Conservation (phyloP, 2,888 invertebrate species). For the Eudiplozoon nipponicum region DNA sequence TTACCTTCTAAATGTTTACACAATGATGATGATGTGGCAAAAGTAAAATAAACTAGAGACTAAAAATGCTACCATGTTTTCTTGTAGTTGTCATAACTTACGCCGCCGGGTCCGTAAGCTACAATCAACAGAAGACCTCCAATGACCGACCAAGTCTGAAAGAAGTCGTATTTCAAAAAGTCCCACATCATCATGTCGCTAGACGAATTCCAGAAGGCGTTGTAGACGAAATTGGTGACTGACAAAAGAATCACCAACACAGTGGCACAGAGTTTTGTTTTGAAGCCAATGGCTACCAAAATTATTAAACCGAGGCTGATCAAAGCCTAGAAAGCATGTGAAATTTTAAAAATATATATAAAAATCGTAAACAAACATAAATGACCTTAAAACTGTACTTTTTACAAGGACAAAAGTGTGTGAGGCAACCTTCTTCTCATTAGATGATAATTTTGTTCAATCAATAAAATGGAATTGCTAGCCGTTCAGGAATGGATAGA, state of each 20-base stretch:
- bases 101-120: constrained; percentile 62
- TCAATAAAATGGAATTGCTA: too few relatives aligned
- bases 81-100: constrained; percentile 94
- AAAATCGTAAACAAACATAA: too few relatives aligned
- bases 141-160: constrained; percentile 80
- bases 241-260: constrained; percentile 57
- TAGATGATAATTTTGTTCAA: too few relatives aligned
- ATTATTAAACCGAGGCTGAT: constrained; percentile 52
- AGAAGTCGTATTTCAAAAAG: constrained; percentile 97
- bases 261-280: constrained; percentile 81
- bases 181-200: constrained; percentile 81
- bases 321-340: too few relatives aligned
- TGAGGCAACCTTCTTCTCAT: too few relatives aligned
- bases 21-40: too few relatives aligned
- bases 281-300: constrained; percentile 68
- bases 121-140: constrained; percentile 93
- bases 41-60: too few relatives aligned
- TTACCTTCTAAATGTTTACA: too few relatives aligned
- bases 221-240: constrained; percentile 69
- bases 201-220: constrained; percentile 81
- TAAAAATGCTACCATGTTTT: constrained; percentile 59
- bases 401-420: too few relatives aligned
- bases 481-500: too few relatives aligned
- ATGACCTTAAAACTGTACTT: too few relatives aligned
- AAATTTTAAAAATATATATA: too few relatives aligned